Evolutionary conservation across 2,888 invertebrate species (phyloP), one percentile per base, ranked within the genome.

Genomic region (Escarpia spicata): DNA sequence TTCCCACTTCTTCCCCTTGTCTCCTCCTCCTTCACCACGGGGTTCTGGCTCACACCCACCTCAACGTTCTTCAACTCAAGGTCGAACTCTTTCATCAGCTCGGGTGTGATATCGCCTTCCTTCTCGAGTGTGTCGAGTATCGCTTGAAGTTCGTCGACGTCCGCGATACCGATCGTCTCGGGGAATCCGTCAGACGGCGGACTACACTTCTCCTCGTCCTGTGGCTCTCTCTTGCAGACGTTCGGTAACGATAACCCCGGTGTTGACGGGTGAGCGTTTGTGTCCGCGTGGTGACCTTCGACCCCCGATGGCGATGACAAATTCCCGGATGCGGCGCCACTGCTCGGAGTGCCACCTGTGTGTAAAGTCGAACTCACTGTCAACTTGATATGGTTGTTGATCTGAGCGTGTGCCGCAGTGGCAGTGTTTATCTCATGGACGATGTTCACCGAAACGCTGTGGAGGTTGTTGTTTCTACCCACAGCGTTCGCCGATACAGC

Each of bases 331-430:
- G 92, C 58, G n/a, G 52, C 31, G n/a, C 92, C 92, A 12, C 58
- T 92, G 26, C 4, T 45, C 26, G 75, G 37, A 37, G 90, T 43
- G n/a, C 19, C 45, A 2, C 92, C 91, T 96, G 98, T 98, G 96
- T 98, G 98, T 43, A 98, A 98, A 95, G 95, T 95, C 75, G 96
- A 95, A 92, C 98, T 98, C 94, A 98, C 98, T 92, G 98, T 98
- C 93, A 98, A 98, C 97, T 98, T 98, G 94, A 98, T 98, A 92
- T 92, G 91, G n/a, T 91, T 93, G 92, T 92, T 98, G 98, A 96
- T 98, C 98, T 75, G 75, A 75, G 75, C 75, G 19, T 75, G 75
- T 26, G 75, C 75, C n/a, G 75, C 15, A 1, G 58, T n/a, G 26
- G 90, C 58, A 3, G 92, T 44, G 92, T 93, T 98, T 98, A 96